Evolutionary conservation across 2,113 vertebrate genomes (phyloP), one percentile per base, ranked within the genome.

Genomic region (Pipra filicauda): DNA sequence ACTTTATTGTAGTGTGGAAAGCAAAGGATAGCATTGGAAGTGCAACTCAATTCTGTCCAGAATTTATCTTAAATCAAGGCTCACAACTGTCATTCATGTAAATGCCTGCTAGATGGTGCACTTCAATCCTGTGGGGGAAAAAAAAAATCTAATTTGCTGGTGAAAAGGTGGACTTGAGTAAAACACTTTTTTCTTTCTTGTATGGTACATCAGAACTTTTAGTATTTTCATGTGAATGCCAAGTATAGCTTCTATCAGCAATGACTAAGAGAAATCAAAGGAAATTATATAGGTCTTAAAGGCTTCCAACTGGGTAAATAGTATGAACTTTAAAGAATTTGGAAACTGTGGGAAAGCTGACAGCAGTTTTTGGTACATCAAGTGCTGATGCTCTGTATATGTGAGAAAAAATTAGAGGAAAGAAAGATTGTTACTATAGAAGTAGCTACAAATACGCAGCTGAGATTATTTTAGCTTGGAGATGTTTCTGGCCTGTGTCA

Each of bases 11-110:
- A 55, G 5, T 5, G 3, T 35, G 14, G 35, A 95, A 74, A 78
- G 0, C 37, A 23, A 71, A 64, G 16, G 4, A 67, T 10, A 67
- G 37, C 24, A 65, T 11, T 52, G 11, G 54, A 71, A 54, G 4
- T 35, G 2, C 3, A 67, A 31, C 6, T 64, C 1, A 0, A 11
- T 74, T 85, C 22, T 71, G 5, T 58, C 48, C 1, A 9, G 70
- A 91, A 9, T 24, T 71, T 55, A 21, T 31, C 5, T 85, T 89
- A 74, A 85, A 71, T 51, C 5, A 75, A 79, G 4, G 2, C 1
- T 82, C 6, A n/a, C 3, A 61, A 48, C 20, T 39, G 14, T 48
- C 74, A 55, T 48, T 72, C 9, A 8, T 43, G 57, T 48, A 67
- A 85, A 51, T 26, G 15, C 5, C 33, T 37, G 11, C 2, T 37